Base-by-base conservation (phyloP, 1,140 invertebrate species). In the Cyphomyrmex costatus region DNA sequence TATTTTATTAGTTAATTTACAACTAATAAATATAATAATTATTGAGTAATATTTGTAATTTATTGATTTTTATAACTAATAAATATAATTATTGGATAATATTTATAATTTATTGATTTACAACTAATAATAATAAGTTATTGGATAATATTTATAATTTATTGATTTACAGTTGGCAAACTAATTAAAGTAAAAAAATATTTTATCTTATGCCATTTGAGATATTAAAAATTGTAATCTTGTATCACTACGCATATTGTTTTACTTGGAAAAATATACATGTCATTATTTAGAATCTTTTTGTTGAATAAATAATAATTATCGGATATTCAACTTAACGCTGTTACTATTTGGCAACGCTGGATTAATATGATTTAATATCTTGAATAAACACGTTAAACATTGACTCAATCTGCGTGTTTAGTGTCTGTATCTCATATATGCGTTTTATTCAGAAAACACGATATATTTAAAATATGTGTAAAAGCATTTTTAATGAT, bases 321-420 rank as follows among this genome's bases (percentile, higher is more conserved):
- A 68, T 68, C 36, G 19, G 1, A 56, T 21, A 12, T 56, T 73
- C 14, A 66, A 53, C 21, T 56, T 21, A 53, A 71, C 19, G 53
- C 21, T 56, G 19, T 33, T 71, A 21, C n/a, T 58, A 58, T 58
- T 36, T 74, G 30, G 16, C 5, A 74, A 53, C n/a, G n/a, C 19
- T 56, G 27, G 6, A 46, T 68, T 42, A 66, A 66, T 24, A 68
- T 24, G 36, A 6, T 3, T 33, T 21, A 58, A 74, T 74, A 58
- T 74, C 53, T 74, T 58, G 30, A 8, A 33, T 58, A 74, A 56
- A 73, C 19, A 16, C 5, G 3, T 68, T 68, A 36, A 71, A 71
- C 4, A 46, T 12, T 68, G 0, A 16, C 12, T 68, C 14, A 6
- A 42, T 30, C 30, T 42, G 63, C 7, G 0, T 42, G 12, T 56